Base-by-base conservation (phyloP, 2,888 invertebrate genomes). In the Chrysopilus asiliformis region DNA sequence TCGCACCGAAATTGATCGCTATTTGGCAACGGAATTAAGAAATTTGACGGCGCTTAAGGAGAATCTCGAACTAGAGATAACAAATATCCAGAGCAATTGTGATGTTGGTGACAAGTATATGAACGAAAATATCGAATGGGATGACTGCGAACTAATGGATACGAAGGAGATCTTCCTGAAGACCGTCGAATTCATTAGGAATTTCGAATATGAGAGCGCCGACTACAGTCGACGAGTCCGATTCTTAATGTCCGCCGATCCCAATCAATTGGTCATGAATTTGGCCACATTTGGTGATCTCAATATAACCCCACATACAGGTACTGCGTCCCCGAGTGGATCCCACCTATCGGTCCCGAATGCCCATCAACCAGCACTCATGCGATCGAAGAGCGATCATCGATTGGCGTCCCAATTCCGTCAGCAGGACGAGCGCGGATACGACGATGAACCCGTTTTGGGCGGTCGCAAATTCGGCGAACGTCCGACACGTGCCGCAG, bases 161-260 rank as follows among this genome's bases (percentile, higher is more conserved):
- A 85, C 91, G 39, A 95, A 95, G 66, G 91, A 93, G 65, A 89
- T 93, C 45, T 94, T 94, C 68, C 68, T 91, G 15, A 90, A 90
- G 62, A 94, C 94, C 12, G 83, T 95, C 32, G 94, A 95, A 55
- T 94, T 94, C 61, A 76, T 95, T 47, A 73, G 86, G 53, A 90
- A 89, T 66, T 93, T 91, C 55, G 91, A 93, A 62, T 86, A 90
- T 53, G 94, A 94, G 65, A 85, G 83, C 44, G 79, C 81, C 35
- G 90, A 91, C 63, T 90, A 87, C 56, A 80, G 76, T 44, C 73
- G 90, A 44, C 76, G 85, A 50, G 79, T 89, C 45, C 73, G 86
- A 45, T 86, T 91, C 65, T 72, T 83, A 35, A 80, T 87, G 70
- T 82, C 85, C 18, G 87, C 87, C 55, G 94, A 94, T 63, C 89